Percentiles rank a stretch among this genome's conserved stretches.
Evolutionary conservation across 1,140 invertebrate species (phyloP).

Genomic region (Mamestra configurata): DNA sequence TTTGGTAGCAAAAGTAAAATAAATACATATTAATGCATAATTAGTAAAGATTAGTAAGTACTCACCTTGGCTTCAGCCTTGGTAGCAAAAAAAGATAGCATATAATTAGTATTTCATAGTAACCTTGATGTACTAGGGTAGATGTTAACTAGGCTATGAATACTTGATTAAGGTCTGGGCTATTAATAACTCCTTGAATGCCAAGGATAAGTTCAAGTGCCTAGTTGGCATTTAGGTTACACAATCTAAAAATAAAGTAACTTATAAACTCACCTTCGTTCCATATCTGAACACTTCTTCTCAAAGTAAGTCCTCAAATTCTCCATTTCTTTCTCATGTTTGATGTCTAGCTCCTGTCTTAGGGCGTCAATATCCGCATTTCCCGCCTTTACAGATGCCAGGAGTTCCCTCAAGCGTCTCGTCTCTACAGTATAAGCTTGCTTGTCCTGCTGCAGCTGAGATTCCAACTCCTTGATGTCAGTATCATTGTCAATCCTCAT

Average conservation of each 20-base stretch:
- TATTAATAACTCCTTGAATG: background rate
- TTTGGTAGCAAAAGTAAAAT: background rate
- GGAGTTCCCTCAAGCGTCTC: constrained; percentile 79
- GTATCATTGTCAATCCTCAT: constrained; percentile 83
- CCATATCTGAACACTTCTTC: constrained; percentile 92
- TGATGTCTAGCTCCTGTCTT: constrained; percentile 88
- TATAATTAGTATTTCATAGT: constrained; percentile 51
- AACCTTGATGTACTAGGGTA: constrained; percentile 19
- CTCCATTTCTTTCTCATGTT: constrained; percentile 92
- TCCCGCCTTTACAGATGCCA: constrained; percentile 86
- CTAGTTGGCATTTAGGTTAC: background rate
- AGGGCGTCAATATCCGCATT: constrained; percentile 87
- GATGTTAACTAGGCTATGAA: constrained; percentile 4
- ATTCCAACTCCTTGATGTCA: constrained; percentile 83
- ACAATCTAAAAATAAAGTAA: background rate
- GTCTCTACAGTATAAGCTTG: constrained; percentile 83
- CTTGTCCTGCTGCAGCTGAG: constrained; percentile 81
- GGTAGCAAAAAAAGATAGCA: constrained; percentile 41
- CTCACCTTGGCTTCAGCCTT: constrained; percentile 69
- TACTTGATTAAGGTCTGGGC: background rate
- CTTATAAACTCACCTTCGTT: constrained; percentile 90
- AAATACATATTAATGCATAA: no score
- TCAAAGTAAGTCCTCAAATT: constrained; percentile 93
- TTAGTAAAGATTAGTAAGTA: constrained; percentile 41
- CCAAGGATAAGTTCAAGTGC: background rate